phyloP scores from a whole-genome alignment of 2,888 invertebrate genomes.

The Cantharis nigra region DNA sequence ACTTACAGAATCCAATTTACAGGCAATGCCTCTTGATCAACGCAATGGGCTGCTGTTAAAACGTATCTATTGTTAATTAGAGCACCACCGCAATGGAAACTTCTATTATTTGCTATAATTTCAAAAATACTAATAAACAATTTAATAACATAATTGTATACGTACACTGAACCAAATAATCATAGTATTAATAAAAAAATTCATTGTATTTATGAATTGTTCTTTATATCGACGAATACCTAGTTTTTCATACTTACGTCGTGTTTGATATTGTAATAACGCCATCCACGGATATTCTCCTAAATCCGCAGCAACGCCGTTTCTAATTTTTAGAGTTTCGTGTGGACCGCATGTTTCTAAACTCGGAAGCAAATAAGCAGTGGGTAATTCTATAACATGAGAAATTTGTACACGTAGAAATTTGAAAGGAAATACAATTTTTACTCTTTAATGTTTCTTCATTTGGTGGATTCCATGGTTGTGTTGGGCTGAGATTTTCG shows the following conservation, averaged over 20 bases:
- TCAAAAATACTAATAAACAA: not conserved
- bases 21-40: slow-evolving; percentile 57
- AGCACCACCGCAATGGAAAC: slow-evolving; percentile 74
- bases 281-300: slow-evolving; percentile 76
- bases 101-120: slow-evolving; percentile 60
- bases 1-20: slow-evolving; percentile 65
- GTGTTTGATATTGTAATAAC: slow-evolving; percentile 66
- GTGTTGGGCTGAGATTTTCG: not conserved
- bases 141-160: not conserved
- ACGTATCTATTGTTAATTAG: slow-evolving; percentile 70
- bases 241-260: slow-evolving; percentile 57
- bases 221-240: too few species aligned
- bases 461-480: not conserved
- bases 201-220: too few species aligned
- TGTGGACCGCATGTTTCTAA: slow-evolving; percentile 59
- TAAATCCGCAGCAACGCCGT: slow-evolving; percentile 64
- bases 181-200: too few species aligned
- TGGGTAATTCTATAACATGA: not conserved
- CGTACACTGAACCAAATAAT: too few species aligned
- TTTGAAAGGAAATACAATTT: not conserved
- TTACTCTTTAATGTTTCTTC: not conserved
- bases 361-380: slow-evolving; percentile 39
- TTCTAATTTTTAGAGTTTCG: slow-evolving; percentile 63
- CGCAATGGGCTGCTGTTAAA: slow-evolving; percentile 76
- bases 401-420: not conserved